Conservation (phyloP, 2,888 invertebrate species). For the Pilophorus perplexus region DNA sequence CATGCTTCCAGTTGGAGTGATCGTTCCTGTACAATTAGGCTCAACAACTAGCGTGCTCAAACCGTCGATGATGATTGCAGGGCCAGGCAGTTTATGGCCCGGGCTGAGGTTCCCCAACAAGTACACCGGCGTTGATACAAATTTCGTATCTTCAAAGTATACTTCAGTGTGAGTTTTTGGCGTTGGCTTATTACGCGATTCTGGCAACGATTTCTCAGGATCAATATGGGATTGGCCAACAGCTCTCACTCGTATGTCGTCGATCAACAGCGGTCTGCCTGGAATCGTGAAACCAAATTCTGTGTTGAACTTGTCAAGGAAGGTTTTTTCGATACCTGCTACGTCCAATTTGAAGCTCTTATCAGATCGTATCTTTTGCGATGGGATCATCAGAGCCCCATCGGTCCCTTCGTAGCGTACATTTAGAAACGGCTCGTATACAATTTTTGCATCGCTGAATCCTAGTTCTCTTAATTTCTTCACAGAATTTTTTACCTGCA, state of each 20-base stretch:
- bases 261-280: slow-evolving; percentile 76
- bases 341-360: slow-evolving; percentile 6
- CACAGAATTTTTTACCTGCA: slow-evolving; percentile 61
- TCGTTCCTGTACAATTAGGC: slow-evolving; percentile 76
- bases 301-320: slow-evolving; percentile 66
- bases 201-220: slow-evolving; percentile 49
- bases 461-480: slow-evolving; percentile 69
- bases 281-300: slow-evolving; percentile 95
- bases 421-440: slow-evolving; percentile 79
- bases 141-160: slow-evolving; percentile 48
- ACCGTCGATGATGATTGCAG: slow-evolving; percentile 92
- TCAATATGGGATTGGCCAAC: slow-evolving; percentile 61
- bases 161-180: slow-evolving; percentile 51
- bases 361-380: not conserved
- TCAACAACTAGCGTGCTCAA: slow-evolving; percentile 91
- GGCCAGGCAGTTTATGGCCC: slow-evolving; percentile 74
- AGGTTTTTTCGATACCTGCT: slow-evolving; percentile 6
- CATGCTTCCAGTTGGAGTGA: slow-evolving; percentile 79
- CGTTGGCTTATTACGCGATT: not conserved
- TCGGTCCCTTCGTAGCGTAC: slow-evolving; percentile 85
- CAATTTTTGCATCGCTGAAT: slow-evolving; percentile 65
- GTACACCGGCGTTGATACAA: slow-evolving; percentile 67
- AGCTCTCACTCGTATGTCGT: slow-evolving; percentile 87
- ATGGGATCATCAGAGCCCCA: slow-evolving; percentile 76
- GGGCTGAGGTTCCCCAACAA: slow-evolving; percentile 66